Percentiles rank a stretch among this genome's conserved stretches.
Conservation (phyloP, 2,113 vertebrate species). For the Saguinus midas region DNA sequence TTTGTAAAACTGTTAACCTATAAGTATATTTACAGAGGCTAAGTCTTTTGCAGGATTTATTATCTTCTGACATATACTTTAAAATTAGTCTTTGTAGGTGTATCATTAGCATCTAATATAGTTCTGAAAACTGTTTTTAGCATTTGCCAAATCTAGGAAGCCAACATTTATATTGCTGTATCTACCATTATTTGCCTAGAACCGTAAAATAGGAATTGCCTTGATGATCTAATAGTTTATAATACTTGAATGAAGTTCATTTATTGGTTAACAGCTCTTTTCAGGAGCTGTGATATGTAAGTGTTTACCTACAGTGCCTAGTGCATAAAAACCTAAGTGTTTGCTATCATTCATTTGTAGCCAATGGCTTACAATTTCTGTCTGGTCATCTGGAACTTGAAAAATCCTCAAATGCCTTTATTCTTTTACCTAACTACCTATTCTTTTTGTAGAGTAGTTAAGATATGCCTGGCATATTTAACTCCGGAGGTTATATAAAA, state of each 20-base stretch:
- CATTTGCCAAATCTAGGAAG: neutral
- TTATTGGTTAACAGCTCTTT: neutral
- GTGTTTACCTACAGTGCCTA: neutral
- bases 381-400: neutral
- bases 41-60: neutral
- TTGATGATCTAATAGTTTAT: neutral
- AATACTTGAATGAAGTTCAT: neutral
- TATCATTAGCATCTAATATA: conserved; percentile 3
- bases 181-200: neutral
- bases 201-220: neutral
- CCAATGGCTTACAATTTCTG: neutral
- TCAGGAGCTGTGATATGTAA: neutral
- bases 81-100: neutral
- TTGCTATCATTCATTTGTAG: neutral
- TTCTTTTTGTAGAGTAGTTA: neutral
- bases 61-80: neutral
- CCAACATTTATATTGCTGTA: neutral
- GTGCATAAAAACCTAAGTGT: neutral
- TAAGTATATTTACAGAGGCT: neutral
- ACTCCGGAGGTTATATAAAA: neutral
- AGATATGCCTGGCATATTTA: neutral
- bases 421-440: neutral
- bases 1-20: conserved; percentile 9
- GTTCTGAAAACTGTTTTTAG: neutral
- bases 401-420: neutral